phyloP scores from a whole-genome alignment of 2,113 vertebrate species.

The Rhombomys opimus region DNA sequence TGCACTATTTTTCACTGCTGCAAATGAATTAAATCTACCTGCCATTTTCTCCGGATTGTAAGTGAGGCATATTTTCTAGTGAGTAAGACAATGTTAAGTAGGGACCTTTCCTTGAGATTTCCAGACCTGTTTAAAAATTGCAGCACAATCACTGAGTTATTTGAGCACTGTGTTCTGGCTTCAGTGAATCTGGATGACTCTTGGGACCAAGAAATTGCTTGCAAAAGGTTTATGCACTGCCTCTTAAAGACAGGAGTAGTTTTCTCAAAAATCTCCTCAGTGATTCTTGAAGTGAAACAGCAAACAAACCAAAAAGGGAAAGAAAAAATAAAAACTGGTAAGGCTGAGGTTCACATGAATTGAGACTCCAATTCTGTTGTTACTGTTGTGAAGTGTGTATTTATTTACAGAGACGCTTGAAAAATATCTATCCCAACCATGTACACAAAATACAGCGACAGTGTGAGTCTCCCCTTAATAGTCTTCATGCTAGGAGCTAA shows the following conservation, averaged over 20 bases:
- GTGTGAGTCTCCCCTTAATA: not conserved
- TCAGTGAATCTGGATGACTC: not conserved
- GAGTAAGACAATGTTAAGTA: not conserved
- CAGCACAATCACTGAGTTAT: not conserved
- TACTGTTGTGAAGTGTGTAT: not conserved
- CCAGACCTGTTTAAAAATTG: not conserved
- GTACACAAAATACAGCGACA: not conserved
- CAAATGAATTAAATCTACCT: not conserved
- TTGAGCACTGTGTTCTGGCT: not conserved
- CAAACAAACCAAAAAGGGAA: not conserved
- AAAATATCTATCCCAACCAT: not conserved
- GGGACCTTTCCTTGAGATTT: not conserved
- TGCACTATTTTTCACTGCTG: not conserved
- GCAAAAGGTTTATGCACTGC: not conserved
- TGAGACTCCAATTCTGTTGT: not conserved
- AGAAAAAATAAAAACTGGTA: not conserved
- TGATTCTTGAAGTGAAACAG: not conserved
- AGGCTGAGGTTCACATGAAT: not conserved
- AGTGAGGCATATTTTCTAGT: not conserved
- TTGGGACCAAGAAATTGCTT: not conserved
- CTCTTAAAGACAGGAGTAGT: not conserved
- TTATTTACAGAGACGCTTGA: not conserved
- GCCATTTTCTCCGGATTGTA: fast-evolving
- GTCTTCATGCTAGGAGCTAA: not conserved
- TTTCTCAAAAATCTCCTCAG: constrained; percentile 32